A percentile compares a stretch with the other conserved stretches of the same genome.
These are phyloP conservation scores for Chelonoidis abingdonii DNA, from an alignment of 2,113 vertebrate genomes.

Conservation along the genomic window DNA sequence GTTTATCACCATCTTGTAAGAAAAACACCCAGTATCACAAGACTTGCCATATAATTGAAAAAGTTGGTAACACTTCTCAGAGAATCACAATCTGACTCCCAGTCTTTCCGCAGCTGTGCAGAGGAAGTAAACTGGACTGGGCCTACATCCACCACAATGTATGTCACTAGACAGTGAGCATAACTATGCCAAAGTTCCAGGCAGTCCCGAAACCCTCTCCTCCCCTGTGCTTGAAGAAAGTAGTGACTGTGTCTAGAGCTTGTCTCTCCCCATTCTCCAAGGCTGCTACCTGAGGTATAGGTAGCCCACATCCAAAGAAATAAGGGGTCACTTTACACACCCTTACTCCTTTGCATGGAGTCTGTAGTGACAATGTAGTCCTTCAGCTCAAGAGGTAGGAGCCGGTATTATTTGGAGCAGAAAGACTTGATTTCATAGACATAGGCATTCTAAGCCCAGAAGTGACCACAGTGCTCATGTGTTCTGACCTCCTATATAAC, in stretches of 20 bases:
- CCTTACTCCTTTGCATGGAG: neutral
- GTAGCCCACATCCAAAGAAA: neutral
- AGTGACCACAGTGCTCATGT: neutral
- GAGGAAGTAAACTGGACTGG: neutral
- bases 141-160: neutral
- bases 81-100: neutral
- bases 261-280: neutral
- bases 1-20: neutral
- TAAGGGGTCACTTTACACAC: neutral
- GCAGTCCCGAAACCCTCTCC: neutral
- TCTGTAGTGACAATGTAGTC: accelerated
- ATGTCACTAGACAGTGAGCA: accelerated
- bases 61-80: neutral
- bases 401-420: neutral
- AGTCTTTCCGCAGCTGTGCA: neutral
- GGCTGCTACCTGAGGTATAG: neutral
- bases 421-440: neutral
- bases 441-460: neutral
- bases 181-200: accelerated
- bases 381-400: neutral
- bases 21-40: neutral
- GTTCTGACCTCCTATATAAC: neutral
- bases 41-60: neutral
- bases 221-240: neutral
- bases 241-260: neutral